A percentile compares a stretch with the other conserved stretches of the same genome.
Conservation (phyloP, 2,888 invertebrate genomes). For the Phyllotreta cruciferae region DNA sequence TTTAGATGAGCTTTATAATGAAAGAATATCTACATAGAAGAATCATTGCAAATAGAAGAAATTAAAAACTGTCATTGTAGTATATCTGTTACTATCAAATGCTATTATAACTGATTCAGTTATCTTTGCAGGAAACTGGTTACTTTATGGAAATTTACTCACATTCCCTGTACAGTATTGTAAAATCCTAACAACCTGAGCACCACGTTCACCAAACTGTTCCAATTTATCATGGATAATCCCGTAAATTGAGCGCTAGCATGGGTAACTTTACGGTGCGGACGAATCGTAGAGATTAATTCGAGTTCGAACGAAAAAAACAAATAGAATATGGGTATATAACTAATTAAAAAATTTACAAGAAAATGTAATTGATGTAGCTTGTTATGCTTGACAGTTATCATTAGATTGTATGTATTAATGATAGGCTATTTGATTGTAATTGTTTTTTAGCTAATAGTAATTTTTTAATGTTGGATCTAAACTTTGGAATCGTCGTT, state of each 20-base stretch:
- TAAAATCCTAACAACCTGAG: conserved; percentile 28
- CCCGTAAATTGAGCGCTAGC: no score
- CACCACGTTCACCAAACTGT: conserved; percentile 32
- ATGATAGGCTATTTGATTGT: conserved; percentile 36
- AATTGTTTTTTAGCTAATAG: conserved; percentile 34
- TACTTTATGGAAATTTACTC: conserved; percentile 3
- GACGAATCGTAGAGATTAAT: no score
- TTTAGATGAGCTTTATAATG: neutral
- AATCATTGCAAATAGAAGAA: no score
- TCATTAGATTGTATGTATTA: conserved; percentile 37
- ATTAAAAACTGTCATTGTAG: no score
- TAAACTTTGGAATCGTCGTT: conserved; percentile 38
- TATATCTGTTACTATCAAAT: no score
- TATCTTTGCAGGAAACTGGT: no score
- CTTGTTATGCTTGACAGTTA: conserved; percentile 38
- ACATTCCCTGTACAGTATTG: conserved; percentile 12
- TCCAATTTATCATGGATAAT: conserved; percentile 23
- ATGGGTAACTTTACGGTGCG: no score
- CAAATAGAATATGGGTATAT: conserved; percentile 37
- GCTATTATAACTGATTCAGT: no score
- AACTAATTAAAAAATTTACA: conserved; percentile 38
- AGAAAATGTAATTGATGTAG: conserved; percentile 44
- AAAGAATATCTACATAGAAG: no score
- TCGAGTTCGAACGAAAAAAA: neutral
- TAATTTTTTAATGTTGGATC: conserved; percentile 25